Base-by-base conservation (phyloP, 2,113 vertebrate genomes). In the Otus sunia region DNA sequence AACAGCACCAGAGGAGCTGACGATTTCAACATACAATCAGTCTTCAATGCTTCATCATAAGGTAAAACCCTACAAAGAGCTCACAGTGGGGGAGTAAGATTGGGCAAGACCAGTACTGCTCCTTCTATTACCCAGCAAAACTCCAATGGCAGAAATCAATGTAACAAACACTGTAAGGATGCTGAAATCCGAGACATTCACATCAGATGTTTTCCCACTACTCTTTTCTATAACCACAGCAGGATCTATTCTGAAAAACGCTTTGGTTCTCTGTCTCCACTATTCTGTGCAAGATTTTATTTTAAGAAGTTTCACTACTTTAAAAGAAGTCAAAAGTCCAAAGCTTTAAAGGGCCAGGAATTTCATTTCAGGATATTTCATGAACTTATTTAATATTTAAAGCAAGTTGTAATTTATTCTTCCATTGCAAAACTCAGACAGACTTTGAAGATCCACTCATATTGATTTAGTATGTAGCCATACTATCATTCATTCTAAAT, bases 371-470 rank as follows among this genome's bases (percentile, higher is more conserved):
- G 55, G 79, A 30, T 83, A 90, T 84, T 95, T 84, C 72, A 66
- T 23, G 37, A 88, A 69, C 59, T 79, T 73, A 29, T 69, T 83
- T 73, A 95, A 96, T 94, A 85, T 88, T 95, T 88, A 85, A 92
- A 92, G 55, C 50, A 60, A 92, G 64, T 10, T 81, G 72, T 86
- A 91, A 94, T 96, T 97, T 94, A 96, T 94, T 91, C 86, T 81
- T 55, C n/a, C 75, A 74, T 37, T 81, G 59, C 50, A 66, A 94
- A 94, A 82, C 94, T 73, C 86, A 81, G 39, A 50, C 93, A 49
- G 63, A 89, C 79, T 95, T 71, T 69, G 83, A 92, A 96, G 89
- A 90, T 74, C 76, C 93, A 84, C 86, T 96, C 74, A 45, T 5
- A 92, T 2, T 97, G 95, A 97, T 96, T 91, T 91, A 97, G 47